Base-by-base conservation (phyloP, 2,888 invertebrate species). In the Conchocele bisecta region DNA sequence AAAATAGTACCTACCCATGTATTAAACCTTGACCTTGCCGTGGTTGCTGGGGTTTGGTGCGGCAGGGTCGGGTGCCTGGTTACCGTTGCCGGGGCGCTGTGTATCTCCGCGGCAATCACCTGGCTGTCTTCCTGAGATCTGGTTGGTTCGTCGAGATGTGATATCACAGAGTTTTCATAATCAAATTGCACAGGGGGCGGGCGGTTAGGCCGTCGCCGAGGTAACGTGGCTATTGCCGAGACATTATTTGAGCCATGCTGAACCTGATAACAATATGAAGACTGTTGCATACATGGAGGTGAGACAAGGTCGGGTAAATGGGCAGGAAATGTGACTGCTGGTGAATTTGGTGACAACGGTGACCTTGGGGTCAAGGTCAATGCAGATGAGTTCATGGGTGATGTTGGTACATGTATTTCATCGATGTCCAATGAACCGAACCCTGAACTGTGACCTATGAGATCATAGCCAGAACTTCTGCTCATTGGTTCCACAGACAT, bases 291-390 rank as follows among this genome's bases (percentile, higher is more conserved):
- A 13, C 88, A 83, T 3, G 89, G 86, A 65, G 84, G 83, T 26
- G 83, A 82, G 37, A 83, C 77, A 37, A 82, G 68, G 33, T 81
- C 72, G 6, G 83, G 83, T 28, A 81, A 68, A 59, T 78, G 79
- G 37, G 37, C 11, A 35, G 37, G 11, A n/a, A 35, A 11, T 46
- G 86, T 83, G 31, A 82, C 81, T 28, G 72, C 61, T 81, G 83
- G 68, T 37, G 83, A 81, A 28, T 66, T 56, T 80, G 83, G 66
- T 44, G 71, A 74, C 28, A 75, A 61, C 7, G 91, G 89, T 73
- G 89, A 90, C 67, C 89, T 85, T 6, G 91, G 91, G 48, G 89
- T 89, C 28, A 90, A 78, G 73, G 88, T 88, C 63, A 88, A 86
- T 5, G 91, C 90, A 22, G 91, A 70, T 35, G 72, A 57, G 29